These are phyloP conservation scores for Limnephilus lunatus DNA, from an alignment of 2,888 invertebrate genomes.

Conservation along the genomic window DNA sequence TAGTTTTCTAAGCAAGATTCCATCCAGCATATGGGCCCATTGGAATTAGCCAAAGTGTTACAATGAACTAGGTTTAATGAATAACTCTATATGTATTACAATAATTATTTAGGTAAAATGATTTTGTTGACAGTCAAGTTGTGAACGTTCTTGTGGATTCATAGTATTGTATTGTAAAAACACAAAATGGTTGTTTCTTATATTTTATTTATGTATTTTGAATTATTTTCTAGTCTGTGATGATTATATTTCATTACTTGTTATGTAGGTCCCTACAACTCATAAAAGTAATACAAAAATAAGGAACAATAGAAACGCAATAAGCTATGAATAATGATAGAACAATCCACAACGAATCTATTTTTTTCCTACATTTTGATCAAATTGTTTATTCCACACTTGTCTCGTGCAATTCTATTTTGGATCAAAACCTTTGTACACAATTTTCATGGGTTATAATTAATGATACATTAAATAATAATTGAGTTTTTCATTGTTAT, in stretches of 20 bases:
- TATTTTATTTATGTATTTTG: not conserved
- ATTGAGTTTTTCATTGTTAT: not conserved
- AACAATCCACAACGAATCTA: not conserved
- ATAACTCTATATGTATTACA: not conserved
- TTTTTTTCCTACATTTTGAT: not conserved
- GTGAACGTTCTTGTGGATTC: not conserved
- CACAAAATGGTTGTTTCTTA: not conserved
- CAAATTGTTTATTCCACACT: not conserved
- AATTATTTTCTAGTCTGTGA: not conserved
- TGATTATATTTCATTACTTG: not conserved
- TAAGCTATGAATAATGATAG: not conserved
- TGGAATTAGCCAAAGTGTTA: not conserved
- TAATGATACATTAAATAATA: slow-evolving; percentile 2
- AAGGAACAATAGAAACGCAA: not conserved
- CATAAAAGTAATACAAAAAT: not conserved
- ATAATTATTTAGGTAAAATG: not conserved
- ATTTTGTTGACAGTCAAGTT: not conserved
- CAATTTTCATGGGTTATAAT: not conserved
- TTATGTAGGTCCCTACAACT: not conserved
- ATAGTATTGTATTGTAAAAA: not conserved
- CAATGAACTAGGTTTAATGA: not conserved
- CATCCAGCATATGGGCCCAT: not conserved
- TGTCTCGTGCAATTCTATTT: not conserved
- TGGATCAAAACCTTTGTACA: not conserved
- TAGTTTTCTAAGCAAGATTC: not conserved